These are phyloP conservation scores for Schrankia costaestrigalis DNA, from an alignment of 2,888 invertebrate genomes.

Conservation along the genomic window DNA sequence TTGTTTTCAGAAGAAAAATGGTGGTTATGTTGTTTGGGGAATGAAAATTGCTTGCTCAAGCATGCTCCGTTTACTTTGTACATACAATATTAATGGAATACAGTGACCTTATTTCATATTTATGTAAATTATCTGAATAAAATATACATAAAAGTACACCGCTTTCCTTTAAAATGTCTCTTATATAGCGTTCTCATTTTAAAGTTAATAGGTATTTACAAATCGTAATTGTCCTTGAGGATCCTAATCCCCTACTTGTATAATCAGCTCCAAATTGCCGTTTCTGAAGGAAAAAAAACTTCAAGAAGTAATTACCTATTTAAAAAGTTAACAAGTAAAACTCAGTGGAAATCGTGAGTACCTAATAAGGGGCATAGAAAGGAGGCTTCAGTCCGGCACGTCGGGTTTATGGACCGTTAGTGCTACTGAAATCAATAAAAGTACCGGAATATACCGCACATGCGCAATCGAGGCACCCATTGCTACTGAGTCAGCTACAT, in stretches of 20 bases:
- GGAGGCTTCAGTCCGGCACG: conserved; percentile 73
- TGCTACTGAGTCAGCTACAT: conserved; percentile 77
- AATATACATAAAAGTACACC: too few relatives aligned
- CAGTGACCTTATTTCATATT: conserved; percentile 6
- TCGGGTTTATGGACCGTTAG: conserved; percentile 82
- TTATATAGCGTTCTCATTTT: neutral
- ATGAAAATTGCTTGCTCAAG: conserved; percentile 18
- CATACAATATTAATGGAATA: conserved; percentile 5
- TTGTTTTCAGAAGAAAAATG: conserved; percentile 52
- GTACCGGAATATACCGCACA: conserved; percentile 81
- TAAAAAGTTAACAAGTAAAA: conserved; percentile 74
- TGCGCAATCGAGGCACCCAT: conserved; percentile 65
- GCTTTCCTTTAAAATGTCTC: neutral
- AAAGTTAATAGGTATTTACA: conserved; percentile 15
- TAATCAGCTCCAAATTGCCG: conserved; percentile 28
- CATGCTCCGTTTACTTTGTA: conserved; percentile 11
- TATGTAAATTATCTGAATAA: conserved; percentile 4
- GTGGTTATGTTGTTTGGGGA: conserved; percentile 29
- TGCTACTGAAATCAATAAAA: conserved; percentile 87
- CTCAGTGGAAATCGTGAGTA: conserved; percentile 70
- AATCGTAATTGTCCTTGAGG: conserved; percentile 17
- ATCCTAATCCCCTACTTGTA: conserved; percentile 26
- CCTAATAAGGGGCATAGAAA: conserved; percentile 75
- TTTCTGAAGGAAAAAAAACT: conserved; percentile 22
- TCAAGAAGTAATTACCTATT: conserved; percentile 42